These are phyloP conservation scores for Pseudachorutes palmiensis DNA, from an alignment of 1,140 invertebrate species.

Conservation along the genomic window DNA sequence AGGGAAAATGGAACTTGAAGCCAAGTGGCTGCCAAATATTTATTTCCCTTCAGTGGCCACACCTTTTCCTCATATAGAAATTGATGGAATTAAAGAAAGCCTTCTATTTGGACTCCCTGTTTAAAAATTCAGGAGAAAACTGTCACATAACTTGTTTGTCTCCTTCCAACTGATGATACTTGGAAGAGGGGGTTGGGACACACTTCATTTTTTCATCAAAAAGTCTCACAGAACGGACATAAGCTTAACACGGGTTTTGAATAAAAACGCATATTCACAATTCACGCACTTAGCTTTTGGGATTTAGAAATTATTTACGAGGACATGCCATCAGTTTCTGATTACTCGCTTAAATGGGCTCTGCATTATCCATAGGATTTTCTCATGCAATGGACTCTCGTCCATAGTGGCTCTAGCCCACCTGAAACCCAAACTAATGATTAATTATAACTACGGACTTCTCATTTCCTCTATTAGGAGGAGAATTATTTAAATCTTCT, in stretches of 20 bases:
- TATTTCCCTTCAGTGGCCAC: not conserved
- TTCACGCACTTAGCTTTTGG: not conserved
- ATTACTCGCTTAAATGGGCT: not conserved
- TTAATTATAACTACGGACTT: too few relatives aligned
- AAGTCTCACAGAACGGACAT: too few relatives aligned
- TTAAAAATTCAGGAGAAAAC: not conserved
- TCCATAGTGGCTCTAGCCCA: too few relatives aligned
- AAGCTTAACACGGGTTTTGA: too few relatives aligned
- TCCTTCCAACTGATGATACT: not conserved
- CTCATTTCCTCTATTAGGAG: too few relatives aligned
- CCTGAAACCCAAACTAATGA: too few relatives aligned
- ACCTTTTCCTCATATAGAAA: not conserved
- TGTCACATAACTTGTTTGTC: not conserved
- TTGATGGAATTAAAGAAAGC: not conserved
- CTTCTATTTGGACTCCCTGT: not conserved
- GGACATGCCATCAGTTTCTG: not conserved
- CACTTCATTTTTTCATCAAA: conserved; percentile 2
- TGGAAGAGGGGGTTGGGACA: too few relatives aligned
- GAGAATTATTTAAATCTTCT: too few relatives aligned
- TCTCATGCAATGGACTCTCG: too few relatives aligned
- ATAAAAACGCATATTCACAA: not conserved
- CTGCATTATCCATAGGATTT: not conserved
- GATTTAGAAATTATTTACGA: conserved; percentile 3
- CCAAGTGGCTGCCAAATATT: not conserved
- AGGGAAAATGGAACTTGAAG: not conserved